Evolutionary conservation across 2,113 vertebrate species (phyloP), one percentile per base, ranked within the genome.

Genomic region (Noturus placidus): DNA sequence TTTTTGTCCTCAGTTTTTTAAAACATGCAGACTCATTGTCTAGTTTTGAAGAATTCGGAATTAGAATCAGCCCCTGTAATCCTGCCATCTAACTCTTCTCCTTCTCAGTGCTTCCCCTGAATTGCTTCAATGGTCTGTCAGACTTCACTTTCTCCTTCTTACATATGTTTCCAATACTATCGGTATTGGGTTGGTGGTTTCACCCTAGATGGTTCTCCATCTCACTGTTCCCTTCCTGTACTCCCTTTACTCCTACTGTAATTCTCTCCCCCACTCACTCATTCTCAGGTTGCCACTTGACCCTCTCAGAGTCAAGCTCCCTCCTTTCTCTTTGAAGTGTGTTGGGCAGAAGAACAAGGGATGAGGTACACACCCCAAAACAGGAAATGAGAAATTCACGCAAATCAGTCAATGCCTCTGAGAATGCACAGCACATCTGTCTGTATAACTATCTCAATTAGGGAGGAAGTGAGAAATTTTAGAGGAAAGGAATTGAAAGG

Each of bases 341-440:
- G 90, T 90, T 93, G 93, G 93, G 91, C 93, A 94, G 77, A 61
- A 93, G 93, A 94, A 94, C 92, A 93, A 94, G 92, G 92, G 91
- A 93, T 92, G 6, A 76, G 91, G 92, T 89, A 93, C 93, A 94
- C 94, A 91, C 94, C 94, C 94, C 88, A 94, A 76, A 95, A 95
- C 94, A 95, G 94, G 94, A 95, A 95, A 95, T 95, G 94, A 94
- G 93, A 94, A 93, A 93, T 92, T 94, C 90, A 92, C 91, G 87
- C 83, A 93, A 94, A 93, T 92, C 90, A 91, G 87, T 74, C 84
- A 74, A 42, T 87, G 92, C 89, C 87, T 93, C 86, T 4, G 33
- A 86, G 46, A 74, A 76, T 5, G 56, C 72, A 33, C 57, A 35
- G 4, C 30, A 57, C 82, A 57, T 88, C 92, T n/a, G 89, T 65